These are phyloP conservation scores for Aphodius granarius DNA, from an alignment of 2,888 invertebrate species.

Conservation along the genomic window DNA sequence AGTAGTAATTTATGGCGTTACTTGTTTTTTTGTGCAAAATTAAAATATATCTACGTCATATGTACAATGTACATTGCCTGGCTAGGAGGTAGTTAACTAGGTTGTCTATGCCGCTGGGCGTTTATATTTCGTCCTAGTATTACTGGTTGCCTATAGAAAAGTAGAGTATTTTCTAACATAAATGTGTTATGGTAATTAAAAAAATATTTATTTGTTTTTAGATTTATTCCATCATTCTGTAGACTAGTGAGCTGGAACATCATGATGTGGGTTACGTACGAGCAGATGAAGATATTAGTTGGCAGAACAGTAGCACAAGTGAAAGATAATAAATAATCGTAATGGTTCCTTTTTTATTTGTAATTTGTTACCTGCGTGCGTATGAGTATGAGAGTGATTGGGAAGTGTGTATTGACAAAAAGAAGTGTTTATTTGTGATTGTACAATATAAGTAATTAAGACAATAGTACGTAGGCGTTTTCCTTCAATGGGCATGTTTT, in stretches of 20 bases:
- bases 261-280: constrained; percentile 67
- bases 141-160: not conserved
- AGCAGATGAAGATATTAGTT: constrained; percentile 60
- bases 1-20: too few relatives aligned
- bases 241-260: constrained; percentile 70
- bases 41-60: too few relatives aligned
- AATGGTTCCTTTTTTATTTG: not conserved
- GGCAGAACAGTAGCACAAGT: constrained; percentile 15
- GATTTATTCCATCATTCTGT: constrained; percentile 66
- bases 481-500: constrained; percentile 1
- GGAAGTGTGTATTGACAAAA: too few relatives aligned
- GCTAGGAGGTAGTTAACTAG: not conserved
- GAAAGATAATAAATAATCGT: not conserved
- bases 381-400: not conserved
- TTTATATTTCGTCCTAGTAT: not conserved
- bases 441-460: constrained; percentile 3
- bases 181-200: not conserved
- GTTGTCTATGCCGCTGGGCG: not conserved
- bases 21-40: too few relatives aligned
- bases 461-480: constrained; percentile 2
- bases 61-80: too few relatives aligned
- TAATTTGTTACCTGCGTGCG: not conserved
- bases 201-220: constrained; percentile 41
- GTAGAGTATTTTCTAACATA: not conserved
- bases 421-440: not conserved